Evolutionary conservation across 2,113 vertebrate species (phyloP), one percentile per base, ranked within the genome.

Genomic region (Ceyx margarethae): DNA sequence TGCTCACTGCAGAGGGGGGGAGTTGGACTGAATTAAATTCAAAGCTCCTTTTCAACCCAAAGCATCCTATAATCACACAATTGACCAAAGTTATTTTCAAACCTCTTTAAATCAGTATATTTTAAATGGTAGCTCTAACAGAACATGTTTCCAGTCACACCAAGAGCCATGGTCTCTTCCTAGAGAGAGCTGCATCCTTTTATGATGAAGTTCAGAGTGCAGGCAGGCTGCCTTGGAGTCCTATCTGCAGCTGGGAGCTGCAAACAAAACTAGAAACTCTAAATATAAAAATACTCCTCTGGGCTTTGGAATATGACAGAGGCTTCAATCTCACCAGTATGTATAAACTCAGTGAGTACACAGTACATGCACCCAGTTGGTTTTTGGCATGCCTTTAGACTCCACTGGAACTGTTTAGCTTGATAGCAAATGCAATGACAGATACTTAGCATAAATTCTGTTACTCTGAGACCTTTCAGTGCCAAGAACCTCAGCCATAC

Each of bases 331-430:
- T 95, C 89, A 92, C 88, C 67, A 83, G 60, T 35, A 19, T 81
- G 43, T 90, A 81, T 95, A 92, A 93, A 95, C 60, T 94, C 25
- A 42, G 2, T 80, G 81, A 90, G 50, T 73, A 82, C 57, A 89
- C 75, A 82, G 20, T 87, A 51, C 78, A 61, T 74, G 51, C 62
- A 77, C 65, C 79, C 89, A 89, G 68, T 89, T 95, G 85, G 1
- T 61, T 93, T 77, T 67, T 94, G 90, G 66, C 87, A 29, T 87
- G 81, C 75, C 68, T 92, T 92, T 85, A 58, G 26, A 75, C 57
- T 90, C 53, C 58, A 68, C 65, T 74, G 81, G 56, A 94, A 71
- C 62, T 89, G 40, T 95, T 96, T 85, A 73, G 56, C 89, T 93
- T 85, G 84, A 92, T 87, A 93, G 58, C 51, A 71, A 78, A 91